These are phyloP conservation scores for Trichosurus vulpecula DNA, from an alignment of 2,797 vertebrate species.

Conservation along the genomic window DNA sequence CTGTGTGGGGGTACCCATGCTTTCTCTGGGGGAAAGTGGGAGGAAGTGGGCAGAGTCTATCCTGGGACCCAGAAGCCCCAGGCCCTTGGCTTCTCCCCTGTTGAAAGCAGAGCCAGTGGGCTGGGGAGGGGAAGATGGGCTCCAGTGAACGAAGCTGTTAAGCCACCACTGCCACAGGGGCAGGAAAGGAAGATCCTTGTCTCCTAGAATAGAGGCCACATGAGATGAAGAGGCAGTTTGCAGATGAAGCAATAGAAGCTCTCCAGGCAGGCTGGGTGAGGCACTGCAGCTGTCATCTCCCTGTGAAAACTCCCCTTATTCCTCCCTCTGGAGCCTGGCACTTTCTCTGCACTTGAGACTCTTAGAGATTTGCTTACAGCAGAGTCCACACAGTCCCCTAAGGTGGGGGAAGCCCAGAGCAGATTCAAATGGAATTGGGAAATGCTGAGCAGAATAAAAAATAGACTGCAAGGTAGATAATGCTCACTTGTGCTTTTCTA, in stretches of 20 bases:
- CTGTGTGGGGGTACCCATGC: no score
- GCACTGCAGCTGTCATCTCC: neutral
- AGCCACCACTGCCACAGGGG: neutral
- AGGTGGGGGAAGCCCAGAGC: neutral
- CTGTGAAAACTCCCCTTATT: neutral
- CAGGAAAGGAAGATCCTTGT: neutral
- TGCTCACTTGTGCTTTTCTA: neutral
- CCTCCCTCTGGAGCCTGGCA: neutral
- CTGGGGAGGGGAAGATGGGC: no score
- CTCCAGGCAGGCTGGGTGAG: neutral
- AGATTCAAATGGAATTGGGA: no score
- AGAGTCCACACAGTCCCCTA: neutral
- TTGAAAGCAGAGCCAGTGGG: no score
- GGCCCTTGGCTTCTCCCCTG: no score
- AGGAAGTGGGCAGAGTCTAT: no score
- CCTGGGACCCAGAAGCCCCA: no score
- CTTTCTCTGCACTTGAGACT: neutral
- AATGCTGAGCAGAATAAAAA: no score
- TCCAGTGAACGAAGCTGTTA: neutral
- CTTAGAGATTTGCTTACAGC: neutral
- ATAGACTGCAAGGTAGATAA: no score
- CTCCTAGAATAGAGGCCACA: neutral
- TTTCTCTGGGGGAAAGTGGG: neutral
- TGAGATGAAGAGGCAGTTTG: neutral
- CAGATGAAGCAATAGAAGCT: neutral